A percentile compares a stretch with the other conserved stretches of the same genome.
Conservation (phyloP, 2,113 vertebrate species). For the Entosphenus tridentatus region DNA sequence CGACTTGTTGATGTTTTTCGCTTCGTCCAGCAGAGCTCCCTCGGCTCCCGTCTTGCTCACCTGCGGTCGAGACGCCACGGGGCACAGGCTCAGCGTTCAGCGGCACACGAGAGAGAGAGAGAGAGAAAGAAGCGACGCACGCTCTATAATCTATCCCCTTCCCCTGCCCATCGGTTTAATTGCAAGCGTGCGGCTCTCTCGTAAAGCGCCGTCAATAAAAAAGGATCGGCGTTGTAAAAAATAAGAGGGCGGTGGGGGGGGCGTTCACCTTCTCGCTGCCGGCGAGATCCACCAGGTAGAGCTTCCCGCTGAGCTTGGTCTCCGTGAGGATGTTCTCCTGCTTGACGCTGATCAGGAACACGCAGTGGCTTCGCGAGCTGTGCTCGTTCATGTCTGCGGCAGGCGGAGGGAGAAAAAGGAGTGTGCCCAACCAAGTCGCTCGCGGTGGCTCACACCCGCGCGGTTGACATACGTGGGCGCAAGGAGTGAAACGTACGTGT, state of each 20-base stretch:
- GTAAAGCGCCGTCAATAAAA: no score
- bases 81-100: no score
- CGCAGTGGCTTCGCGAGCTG: constrained; percentile 1
- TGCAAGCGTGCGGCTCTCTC: no score
- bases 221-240: no score
- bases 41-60: constrained; percentile 5
- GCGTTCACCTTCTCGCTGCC: constrained; percentile 1
- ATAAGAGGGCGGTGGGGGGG: no score
- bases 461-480: no score
- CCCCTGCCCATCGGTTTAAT: no score
- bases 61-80: not conserved
- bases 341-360: constrained; percentile 2
- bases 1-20: not conserved
- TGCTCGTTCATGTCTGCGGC: constrained; percentile 2
- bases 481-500: no score
- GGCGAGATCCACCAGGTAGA: not conserved
- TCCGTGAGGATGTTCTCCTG: not conserved
- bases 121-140: no score
- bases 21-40: constrained; percentile 2
- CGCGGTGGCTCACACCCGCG: no score
- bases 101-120: no score
- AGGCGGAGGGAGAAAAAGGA: not conserved
- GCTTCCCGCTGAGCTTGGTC: constrained; percentile 2
- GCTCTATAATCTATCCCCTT: no score
- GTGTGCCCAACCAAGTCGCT: not conserved